Percentiles rank a stretch among this genome's conserved stretches.
Conservation (phyloP, 2,797 vertebrate species). For the Sebastiscus albofasciatus region DNA sequence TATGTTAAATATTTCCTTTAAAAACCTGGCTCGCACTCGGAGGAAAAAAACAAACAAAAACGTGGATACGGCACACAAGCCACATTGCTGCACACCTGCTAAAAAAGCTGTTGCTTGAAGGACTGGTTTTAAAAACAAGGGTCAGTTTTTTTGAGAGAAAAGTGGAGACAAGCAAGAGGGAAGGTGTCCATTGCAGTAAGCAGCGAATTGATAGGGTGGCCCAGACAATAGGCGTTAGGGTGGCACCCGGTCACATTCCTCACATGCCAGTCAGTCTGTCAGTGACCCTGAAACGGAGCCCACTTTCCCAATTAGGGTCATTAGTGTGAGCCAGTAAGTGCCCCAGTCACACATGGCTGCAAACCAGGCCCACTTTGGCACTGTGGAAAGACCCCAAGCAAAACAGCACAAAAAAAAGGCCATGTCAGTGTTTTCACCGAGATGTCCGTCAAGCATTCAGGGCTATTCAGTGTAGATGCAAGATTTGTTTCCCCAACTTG, state of each 20-base stretch:
- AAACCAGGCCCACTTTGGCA: constrained; percentile 73
- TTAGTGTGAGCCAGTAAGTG: constrained; percentile 79
- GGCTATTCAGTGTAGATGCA: constrained; percentile 17
- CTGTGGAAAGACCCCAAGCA: constrained; percentile 63
- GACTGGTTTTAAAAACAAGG: neutral
- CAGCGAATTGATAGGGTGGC: constrained; percentile 59
- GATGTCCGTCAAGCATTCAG: constrained; percentile 48
- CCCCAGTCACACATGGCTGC: constrained; percentile 79
- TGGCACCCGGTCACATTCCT: constrained; percentile 77
- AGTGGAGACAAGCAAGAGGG: constrained; percentile 10
- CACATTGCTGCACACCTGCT: neutral
- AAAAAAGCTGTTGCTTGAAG: neutral
- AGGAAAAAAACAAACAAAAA: neutral
- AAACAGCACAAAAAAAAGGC: constrained; percentile 53
- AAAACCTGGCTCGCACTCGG: neutral
- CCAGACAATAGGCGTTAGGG: constrained; percentile 60
- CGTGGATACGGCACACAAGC: neutral
- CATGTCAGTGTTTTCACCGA: constrained; percentile 50
- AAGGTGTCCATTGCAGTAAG: constrained; percentile 57
- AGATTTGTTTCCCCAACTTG: constrained; percentile 19
- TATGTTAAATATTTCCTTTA: constrained; percentile 1
- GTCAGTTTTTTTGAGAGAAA: constrained; percentile 27
- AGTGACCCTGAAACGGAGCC: constrained; percentile 79
- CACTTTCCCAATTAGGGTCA: constrained; percentile 85
- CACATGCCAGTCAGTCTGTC: constrained; percentile 77